These are phyloP conservation scores for Xestia xanthographa DNA, from an alignment of 2,888 invertebrate genomes.

Conservation along the genomic window DNA sequence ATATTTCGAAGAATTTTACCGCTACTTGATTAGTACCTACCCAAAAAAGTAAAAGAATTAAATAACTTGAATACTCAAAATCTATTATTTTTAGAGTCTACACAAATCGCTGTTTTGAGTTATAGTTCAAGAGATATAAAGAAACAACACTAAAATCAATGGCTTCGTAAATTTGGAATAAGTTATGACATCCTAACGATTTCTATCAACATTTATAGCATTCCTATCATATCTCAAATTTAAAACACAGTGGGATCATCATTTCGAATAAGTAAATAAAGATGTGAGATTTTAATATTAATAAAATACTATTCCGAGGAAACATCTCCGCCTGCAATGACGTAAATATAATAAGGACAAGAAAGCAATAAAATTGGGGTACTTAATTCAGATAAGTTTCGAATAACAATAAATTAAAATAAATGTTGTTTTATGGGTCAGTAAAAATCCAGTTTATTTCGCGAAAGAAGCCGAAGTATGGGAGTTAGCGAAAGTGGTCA, in stretches of 20 bases:
- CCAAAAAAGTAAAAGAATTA: slow-evolving; percentile 42
- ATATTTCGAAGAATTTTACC: slow-evolving; percentile 58
- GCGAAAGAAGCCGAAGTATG: slow-evolving; percentile 68
- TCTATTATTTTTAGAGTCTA: slow-evolving; percentile 39
- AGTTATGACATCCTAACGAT: slow-evolving; percentile 48
- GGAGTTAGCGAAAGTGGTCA: slow-evolving; percentile 84
- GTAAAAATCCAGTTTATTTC: slow-evolving; percentile 65
- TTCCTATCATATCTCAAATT: slow-evolving; percentile 60
- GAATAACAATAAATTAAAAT: slow-evolving; percentile 37
- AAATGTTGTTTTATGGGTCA: slow-evolving; percentile 61
- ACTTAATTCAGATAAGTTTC: slow-evolving; percentile 15
- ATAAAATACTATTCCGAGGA: slow-evolving; percentile 30
- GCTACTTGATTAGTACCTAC: slow-evolving; percentile 23
- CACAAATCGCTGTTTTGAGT: slow-evolving; percentile 41
- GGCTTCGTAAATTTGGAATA: slow-evolving; percentile 41
- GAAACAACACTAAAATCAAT: slow-evolving; percentile 55
- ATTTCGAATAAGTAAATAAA: slow-evolving; percentile 42
- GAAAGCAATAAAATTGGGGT: slow-evolving; percentile 25
- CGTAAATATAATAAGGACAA: slow-evolving; percentile 22
- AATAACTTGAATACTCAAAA: slow-evolving; percentile 7
- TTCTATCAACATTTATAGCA: slow-evolving; percentile 63
- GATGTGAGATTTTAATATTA: slow-evolving; percentile 46
- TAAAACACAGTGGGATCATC: slow-evolving; percentile 59
- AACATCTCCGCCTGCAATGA: slow-evolving; percentile 30
- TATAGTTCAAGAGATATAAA: slow-evolving; percentile 39